Evolutionary conservation across 23 tunicate species (phyloP), one percentile per base, ranked within the genome.

Genomic region (Aplidium turbinatum): DNA sequence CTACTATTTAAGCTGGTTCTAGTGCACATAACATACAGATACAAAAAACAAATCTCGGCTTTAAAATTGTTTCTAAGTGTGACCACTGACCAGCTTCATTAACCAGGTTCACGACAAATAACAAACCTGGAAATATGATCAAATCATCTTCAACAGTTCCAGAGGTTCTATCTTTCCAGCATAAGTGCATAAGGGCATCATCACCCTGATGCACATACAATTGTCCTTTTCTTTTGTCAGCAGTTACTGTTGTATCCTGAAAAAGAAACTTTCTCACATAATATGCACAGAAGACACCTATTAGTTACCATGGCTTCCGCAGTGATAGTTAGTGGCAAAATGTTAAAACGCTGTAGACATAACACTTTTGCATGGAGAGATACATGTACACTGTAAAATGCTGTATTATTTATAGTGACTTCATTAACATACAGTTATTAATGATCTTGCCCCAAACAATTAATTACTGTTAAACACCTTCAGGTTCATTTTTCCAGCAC

Each of bases 81-180:
- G n/a, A n/a, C n/a, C n/a, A n/a, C n/a, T n/a, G n/a, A n/a, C n/a
- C n/a, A n/a, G n/a, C n/a, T n/a, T n/a, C n/a, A n/a, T n/a, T n/a
- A n/a, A n/a, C n/a, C n/a, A n/a, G n/a, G n/a, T n/a, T n/a, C n/a
- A n/a, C n/a, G n/a, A n/a, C n/a, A n/a, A n/a, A n/a, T n/a, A n/a
- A 63, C 22, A 3, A 64, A 83, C 97, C 97, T 51, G 99, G 99
- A 73, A 94, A 94, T 5, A 94, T 77, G 60, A 87, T 82, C 26
- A 94, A 48, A 69, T 95, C 99, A 74, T 95, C 99, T 73, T 95
- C 96, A 7, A 78, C 78, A 33, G 35, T 87, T 45, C 92, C 95
- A 72, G 65, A 65, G 20, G 83, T 74, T 19, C 99, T 73, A 47
- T 87, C 95, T 74, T 94, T 95, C 99, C 99, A 95, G 72, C 96